These are phyloP conservation scores for Atherinomorus stipes DNA, from an alignment of 2,113 vertebrate species.

Conservation along the genomic window DNA sequence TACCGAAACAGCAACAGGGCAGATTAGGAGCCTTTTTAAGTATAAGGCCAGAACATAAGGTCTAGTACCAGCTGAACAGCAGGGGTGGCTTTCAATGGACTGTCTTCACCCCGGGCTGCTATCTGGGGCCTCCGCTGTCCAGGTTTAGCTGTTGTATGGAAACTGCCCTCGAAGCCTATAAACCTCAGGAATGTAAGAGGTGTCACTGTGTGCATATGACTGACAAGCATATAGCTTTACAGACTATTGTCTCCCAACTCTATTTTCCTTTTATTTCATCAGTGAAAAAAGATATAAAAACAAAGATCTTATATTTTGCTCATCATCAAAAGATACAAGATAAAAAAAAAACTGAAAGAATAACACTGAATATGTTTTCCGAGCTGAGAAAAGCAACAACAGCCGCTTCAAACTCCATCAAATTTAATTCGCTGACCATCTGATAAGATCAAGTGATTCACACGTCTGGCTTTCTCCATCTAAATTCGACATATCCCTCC, in stretches of 20 bases:
- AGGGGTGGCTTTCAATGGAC: conserved; percentile 25
- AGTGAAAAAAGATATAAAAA: not conserved
- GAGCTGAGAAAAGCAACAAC: not conserved
- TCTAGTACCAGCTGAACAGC: conserved; percentile 16
- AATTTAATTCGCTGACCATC: conserved; percentile 17
- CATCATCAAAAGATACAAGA: not conserved
- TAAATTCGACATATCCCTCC: conserved; percentile 29
- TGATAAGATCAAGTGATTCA: conserved; percentile 50
- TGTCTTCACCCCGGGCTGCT: conserved; percentile 52
- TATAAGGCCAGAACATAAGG: conserved; percentile 28
- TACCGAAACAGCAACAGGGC: conserved; percentile 42
- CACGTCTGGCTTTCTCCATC: conserved; percentile 45
- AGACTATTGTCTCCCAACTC: conserved; percentile 6
- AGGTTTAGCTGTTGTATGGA: conserved; percentile 63
- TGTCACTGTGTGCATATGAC: conserved; percentile 16
- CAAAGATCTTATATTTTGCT: not conserved
- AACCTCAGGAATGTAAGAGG: conserved; percentile 66
- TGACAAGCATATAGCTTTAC: conserved; percentile 18
- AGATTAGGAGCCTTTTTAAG: conserved; percentile 51
- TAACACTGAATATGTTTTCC: conserved; percentile 8
- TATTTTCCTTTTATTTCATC: conserved; percentile 1
- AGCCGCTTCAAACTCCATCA: conserved; percentile 36
- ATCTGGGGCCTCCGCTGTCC: conserved; percentile 43
- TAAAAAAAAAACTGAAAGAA: not conserved
- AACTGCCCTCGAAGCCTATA: conserved; percentile 68